Conservation (phyloP, 2,888 invertebrate species). For the Chesias legatella region DNA sequence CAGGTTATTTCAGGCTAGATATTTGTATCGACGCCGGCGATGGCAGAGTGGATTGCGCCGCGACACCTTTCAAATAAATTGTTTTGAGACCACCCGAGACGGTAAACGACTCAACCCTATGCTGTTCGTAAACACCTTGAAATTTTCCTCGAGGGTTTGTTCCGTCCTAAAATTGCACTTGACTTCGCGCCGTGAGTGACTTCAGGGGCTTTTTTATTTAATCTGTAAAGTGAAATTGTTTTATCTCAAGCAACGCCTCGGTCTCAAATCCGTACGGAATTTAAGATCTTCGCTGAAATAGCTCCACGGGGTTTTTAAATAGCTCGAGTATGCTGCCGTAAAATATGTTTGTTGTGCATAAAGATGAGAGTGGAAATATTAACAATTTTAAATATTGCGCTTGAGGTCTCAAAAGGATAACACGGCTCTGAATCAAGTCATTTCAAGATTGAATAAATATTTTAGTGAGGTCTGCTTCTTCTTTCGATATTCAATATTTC, state of each 20-base stretch:
- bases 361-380: slow-evolving; percentile 20
- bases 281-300: slow-evolving; percentile 19
- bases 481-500: no score
- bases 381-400: no score
- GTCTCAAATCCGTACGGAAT: slow-evolving; percentile 22
- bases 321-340: slow-evolving; percentile 17
- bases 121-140: slow-evolving; percentile 63
- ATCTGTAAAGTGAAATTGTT: slow-evolving; percentile 53
- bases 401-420: no score
- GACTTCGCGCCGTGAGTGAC: slow-evolving; percentile 46
- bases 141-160: slow-evolving; percentile 56
- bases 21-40: slow-evolving; percentile 58
- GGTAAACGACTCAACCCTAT: slow-evolving; percentile 73
- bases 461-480: no score
- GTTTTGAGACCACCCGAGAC: slow-evolving; percentile 67
- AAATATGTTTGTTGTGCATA: slow-evolving; percentile 19
- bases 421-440: no score
- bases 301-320: slow-evolving; percentile 23
- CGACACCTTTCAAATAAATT: slow-evolving; percentile 80
- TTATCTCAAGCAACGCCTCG: slow-evolving; percentile 38
- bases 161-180: slow-evolving; percentile 59
- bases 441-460: no score
- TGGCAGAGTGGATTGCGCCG: slow-evolving; percentile 72
- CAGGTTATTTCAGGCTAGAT: slow-evolving; percentile 55
- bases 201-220: slow-evolving; percentile 56